phyloP scores from a whole-genome alignment of 1,140 invertebrate genomes.

The Halesus radiatus region DNA sequence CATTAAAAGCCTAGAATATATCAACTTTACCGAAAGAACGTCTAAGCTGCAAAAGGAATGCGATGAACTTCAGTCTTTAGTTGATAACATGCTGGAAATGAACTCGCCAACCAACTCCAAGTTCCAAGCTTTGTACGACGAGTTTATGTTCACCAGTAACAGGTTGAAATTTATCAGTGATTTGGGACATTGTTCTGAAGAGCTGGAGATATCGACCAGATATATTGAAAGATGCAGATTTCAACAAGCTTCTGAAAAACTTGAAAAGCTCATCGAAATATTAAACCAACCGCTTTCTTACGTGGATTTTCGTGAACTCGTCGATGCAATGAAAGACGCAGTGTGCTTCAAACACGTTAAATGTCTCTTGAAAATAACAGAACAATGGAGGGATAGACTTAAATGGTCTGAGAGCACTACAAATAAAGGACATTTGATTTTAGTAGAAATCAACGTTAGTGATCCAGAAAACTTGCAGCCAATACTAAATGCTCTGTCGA shows the following conservation, averaged over 20 bases:
- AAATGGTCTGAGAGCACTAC: slow-evolving; percentile 27
- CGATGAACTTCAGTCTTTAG: slow-evolving; percentile 22
- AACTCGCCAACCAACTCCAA: slow-evolving; percentile 16
- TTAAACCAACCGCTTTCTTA: slow-evolving; percentile 22
- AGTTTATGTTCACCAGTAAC: slow-evolving; percentile 22
- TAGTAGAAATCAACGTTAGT: slow-evolving; percentile 39
- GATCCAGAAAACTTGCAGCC: slow-evolving; percentile 53
- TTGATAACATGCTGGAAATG: slow-evolving; percentile 31
- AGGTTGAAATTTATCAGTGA: slow-evolving; percentile 37
- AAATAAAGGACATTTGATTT: slow-evolving; percentile 17
- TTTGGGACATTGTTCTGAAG: slow-evolving; percentile 33
- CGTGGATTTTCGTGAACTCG: slow-evolving; percentile 30
- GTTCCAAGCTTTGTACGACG: slow-evolving; percentile 37
- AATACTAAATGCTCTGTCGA: slow-evolving; percentile 44
- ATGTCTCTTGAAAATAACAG: slow-evolving; percentile 43
- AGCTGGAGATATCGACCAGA: slow-evolving; percentile 35
- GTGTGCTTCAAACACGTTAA: slow-evolving; percentile 37
- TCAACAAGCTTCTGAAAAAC: slow-evolving; percentile 42
- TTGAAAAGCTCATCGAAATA: slow-evolving; percentile 34
- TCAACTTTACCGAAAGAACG: slow-evolving; percentile 35
- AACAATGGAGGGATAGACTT: slow-evolving; percentile 48
- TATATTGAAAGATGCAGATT: slow-evolving; percentile 32
- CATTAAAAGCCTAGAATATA: slow-evolving; percentile 44
- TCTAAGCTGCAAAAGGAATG: slow-evolving; percentile 31
- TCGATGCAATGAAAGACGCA: slow-evolving; percentile 38